phyloP scores from a whole-genome alignment of 1,140 invertebrate species.

The Eriocheir sinensis region DNA sequence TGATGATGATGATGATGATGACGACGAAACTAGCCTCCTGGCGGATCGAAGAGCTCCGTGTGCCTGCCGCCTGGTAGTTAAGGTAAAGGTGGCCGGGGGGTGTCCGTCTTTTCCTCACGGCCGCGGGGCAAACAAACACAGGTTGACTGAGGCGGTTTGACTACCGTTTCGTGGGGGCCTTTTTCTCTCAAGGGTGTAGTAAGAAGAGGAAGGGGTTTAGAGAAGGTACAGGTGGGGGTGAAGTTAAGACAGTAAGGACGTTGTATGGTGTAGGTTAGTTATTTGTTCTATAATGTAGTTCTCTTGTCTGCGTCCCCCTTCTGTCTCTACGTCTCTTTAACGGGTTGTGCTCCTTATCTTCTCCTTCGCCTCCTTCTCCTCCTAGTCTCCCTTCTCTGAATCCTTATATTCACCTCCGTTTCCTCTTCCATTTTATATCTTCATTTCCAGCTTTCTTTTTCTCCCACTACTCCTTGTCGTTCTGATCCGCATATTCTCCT shows the following conservation, averaged over 20 bases:
- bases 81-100: no score
- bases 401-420: constrained; percentile 34
- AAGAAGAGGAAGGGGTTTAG: no score
- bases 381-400: constrained; percentile 31
- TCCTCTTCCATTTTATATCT: background rate
- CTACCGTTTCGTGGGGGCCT: no score
- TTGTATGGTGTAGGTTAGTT: no score
- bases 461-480: background rate
- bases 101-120: background rate
- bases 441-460: background rate
- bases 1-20: no score
- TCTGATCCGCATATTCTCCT: background rate
- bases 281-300: no score
- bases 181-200: no score
- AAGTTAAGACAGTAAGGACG: no score
- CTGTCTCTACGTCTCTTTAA: background rate
- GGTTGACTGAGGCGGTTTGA: background rate
- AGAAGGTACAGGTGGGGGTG: no score
- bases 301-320: background rate
- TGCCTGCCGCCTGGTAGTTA: no score
- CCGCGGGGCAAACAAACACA: background rate
- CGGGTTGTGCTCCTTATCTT: background rate
- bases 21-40: no score
- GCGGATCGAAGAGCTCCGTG: no score
- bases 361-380: background rate